Conservation (phyloP, 2,113 vertebrate species). For the Aldabrachelys gigantea region DNA sequence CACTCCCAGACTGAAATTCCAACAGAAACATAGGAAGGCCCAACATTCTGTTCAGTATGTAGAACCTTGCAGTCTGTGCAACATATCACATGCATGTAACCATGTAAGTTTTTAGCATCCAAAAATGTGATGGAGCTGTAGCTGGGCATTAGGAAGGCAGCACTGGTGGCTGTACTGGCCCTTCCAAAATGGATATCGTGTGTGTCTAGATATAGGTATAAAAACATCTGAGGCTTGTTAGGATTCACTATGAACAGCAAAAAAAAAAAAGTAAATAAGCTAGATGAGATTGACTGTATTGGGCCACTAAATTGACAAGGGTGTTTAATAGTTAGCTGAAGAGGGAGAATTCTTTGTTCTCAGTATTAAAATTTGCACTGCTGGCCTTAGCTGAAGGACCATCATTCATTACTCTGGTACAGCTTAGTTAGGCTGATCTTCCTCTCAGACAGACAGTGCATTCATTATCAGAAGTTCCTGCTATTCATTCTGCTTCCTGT, state of each 20-base stretch:
- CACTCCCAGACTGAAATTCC: neutral
- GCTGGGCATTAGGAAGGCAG: neutral
- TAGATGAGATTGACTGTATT: neutral
- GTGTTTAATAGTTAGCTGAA: conserved; percentile 36
- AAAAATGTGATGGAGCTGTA: neutral
- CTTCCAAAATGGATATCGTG: neutral
- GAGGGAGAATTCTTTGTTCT: conserved; percentile 63
- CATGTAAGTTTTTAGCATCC: neutral
- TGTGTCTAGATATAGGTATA: neutral
- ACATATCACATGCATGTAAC: neutral
- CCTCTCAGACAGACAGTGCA: conserved; percentile 60
- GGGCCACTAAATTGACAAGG: conserved; percentile 30
- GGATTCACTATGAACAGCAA: neutral
- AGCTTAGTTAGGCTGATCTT: conserved; percentile 41
- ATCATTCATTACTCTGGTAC: conserved; percentile 58
- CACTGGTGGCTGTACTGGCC: neutral
- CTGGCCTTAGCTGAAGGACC: conserved; percentile 41
- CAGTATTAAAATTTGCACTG: conserved; percentile 67
- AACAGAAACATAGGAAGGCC: neutral
- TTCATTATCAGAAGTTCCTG: conserved; percentile 70
- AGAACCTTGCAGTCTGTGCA: neutral
- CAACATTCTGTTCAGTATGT: accelerated
- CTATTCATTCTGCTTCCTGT: conserved; percentile 71
- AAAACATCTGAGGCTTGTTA: neutral
- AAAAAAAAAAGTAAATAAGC: conserved; percentile 29